Percentiles rank a stretch among this genome's conserved stretches.
Conservation (phyloP, 2,113 vertebrate genomes). For the Ramphastos sulfuratus region DNA sequence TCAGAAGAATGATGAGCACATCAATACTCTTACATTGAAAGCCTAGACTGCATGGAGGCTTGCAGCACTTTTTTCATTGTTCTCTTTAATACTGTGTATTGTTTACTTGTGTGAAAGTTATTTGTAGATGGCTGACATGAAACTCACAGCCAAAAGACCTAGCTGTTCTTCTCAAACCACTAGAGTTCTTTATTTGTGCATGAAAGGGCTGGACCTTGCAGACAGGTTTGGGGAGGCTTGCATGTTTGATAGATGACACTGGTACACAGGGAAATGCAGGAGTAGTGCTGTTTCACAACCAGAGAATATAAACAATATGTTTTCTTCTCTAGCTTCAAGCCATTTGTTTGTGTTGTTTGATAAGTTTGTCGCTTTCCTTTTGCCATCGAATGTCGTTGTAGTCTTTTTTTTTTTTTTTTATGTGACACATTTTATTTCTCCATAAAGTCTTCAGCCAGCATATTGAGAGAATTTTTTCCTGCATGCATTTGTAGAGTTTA, state of each 20-base stretch:
- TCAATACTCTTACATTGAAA: neutral
- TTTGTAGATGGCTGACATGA: neutral
- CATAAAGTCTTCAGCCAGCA: neutral
- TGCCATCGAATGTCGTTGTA: neutral
- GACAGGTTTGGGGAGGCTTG: neutral
- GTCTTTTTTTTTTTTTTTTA: neutral
- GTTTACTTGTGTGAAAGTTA: neutral
- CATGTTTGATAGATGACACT: neutral
- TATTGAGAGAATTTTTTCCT: neutral
- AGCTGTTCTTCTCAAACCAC: neutral
- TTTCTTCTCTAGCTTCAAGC: neutral
- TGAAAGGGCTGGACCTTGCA: neutral
- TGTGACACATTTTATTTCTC: neutral
- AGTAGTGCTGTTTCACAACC: neutral
- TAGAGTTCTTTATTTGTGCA: neutral
- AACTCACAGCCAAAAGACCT: neutral
- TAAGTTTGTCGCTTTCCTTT: neutral
- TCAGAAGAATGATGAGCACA: conserved; percentile 42
- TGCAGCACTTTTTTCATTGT: neutral
- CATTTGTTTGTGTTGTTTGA: neutral
- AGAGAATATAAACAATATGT: neutral
- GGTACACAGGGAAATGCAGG: neutral
- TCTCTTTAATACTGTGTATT: neutral
- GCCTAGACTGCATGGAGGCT: neutral
- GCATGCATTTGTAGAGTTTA: neutral